Percentiles rank a stretch among this genome's conserved stretches.
These are phyloP conservation scores for Lepus oiostolus DNA, from an alignment of 2,797 vertebrate species.

Conservation along the genomic window DNA sequence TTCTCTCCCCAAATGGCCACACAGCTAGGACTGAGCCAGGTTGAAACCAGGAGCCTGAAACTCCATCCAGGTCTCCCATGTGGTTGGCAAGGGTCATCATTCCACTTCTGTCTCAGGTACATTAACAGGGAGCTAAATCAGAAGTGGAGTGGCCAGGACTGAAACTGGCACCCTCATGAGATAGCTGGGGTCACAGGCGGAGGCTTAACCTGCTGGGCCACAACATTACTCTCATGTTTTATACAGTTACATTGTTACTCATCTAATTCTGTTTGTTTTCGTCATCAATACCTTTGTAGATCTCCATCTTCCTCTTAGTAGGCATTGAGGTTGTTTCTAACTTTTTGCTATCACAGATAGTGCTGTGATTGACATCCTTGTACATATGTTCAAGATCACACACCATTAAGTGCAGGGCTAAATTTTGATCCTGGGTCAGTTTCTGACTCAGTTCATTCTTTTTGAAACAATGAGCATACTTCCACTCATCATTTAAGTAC, in stretches of 20 bases:
- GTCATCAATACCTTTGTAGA: conserved; percentile 2
- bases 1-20: no score
- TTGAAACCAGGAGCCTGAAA: no score
- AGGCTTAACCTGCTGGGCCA: no score
- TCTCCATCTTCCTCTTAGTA: neutral
- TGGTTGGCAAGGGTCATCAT: no score
- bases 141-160: no score
- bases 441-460: neutral
- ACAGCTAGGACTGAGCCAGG: no score
- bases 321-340: neutral
- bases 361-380: neutral
- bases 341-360: neutral
- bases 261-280: neutral
- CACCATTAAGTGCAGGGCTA: neutral
- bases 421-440: neutral
- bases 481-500: neutral
- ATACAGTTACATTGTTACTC: neutral
- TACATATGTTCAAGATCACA: neutral
- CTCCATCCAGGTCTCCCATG: no score
- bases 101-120: no score
- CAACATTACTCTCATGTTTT: neutral
- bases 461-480: neutral
- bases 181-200: no score
- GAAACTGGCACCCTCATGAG: no score
- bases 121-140: no score